A percentile compares a stretch with the other conserved stretches of the same genome.
phyloP scores from a whole-genome alignment of 2,113 vertebrate genomes.

The Grammomys surdaster region DNA sequence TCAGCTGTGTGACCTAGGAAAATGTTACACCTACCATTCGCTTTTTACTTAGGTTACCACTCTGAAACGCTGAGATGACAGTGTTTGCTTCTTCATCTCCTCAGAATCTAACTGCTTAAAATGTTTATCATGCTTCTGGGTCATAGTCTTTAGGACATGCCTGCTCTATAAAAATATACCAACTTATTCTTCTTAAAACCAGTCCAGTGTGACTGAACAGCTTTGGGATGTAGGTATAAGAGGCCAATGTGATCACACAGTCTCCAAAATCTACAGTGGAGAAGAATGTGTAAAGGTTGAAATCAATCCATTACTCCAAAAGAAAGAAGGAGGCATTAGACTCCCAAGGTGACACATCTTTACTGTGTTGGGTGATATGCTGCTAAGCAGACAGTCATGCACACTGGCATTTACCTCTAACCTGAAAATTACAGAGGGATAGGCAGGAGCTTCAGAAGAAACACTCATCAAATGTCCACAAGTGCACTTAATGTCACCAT shows the following conservation, averaged over 20 bases:
- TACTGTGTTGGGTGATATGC: background rate
- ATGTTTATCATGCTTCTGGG: background rate
- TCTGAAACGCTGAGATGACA: background rate
- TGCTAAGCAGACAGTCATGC: background rate
- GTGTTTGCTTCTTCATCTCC: background rate
- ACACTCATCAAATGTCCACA: constrained; percentile 17
- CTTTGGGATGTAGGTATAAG: background rate
- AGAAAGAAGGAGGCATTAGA: background rate
- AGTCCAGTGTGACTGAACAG: background rate
- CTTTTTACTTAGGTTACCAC: background rate
- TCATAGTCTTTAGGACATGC: background rate
- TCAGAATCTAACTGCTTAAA: background rate
- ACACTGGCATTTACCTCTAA: constrained; percentile 27
- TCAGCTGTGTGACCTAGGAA: background rate
- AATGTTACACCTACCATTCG: background rate
- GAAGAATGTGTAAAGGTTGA: background rate
- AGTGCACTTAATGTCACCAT: constrained; percentile 51
- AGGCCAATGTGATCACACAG: background rate
- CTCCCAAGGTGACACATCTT: background rate
- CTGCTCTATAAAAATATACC: background rate
- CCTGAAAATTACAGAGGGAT: constrained; percentile 40
- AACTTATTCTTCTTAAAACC: background rate
- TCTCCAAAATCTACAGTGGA: background rate
- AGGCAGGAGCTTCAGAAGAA: background rate
- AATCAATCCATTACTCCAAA: background rate